These are phyloP conservation scores for Callyntrura sp. DNA, from an alignment of 2,888 invertebrate genomes.

Conservation along the genomic window DNA sequence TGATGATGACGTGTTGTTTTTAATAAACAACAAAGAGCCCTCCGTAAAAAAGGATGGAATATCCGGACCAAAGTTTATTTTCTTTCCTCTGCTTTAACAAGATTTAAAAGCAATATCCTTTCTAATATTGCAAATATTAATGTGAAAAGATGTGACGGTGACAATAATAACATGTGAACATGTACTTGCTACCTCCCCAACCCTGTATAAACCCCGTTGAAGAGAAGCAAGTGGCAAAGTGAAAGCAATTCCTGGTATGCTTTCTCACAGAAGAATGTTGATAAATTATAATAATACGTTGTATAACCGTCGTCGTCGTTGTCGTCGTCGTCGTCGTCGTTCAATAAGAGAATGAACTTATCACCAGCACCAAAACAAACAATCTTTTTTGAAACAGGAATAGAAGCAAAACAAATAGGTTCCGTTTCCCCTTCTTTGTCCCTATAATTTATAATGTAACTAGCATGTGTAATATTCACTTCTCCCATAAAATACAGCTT, in stretches of 20 bases:
- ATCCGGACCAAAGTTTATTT: constrained; percentile 62
- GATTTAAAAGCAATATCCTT: constrained; percentile 83
- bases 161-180: constrained; percentile 39
- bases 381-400: constrained; percentile 21
- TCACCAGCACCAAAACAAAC: constrained; percentile 24
- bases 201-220: too few species aligned
- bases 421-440: not conserved
- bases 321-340: too few species aligned
- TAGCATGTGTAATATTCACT: constrained; percentile 24
- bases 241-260: too few species aligned
- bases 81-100: constrained; percentile 78
- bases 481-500: constrained; percentile 40
- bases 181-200: too few species aligned
- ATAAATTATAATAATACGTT: too few species aligned
- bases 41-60: constrained; percentile 54
- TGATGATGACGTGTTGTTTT: constrained; percentile 20
- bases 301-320: too few species aligned
- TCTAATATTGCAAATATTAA: constrained; percentile 71
- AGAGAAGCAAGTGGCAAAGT: too few species aligned
- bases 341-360: too few species aligned
- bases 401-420: constrained; percentile 19
- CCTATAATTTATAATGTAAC: constrained; percentile 19
- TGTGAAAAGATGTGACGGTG: constrained; percentile 66
- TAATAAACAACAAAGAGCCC: constrained; percentile 43
- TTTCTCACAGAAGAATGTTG: too few species aligned